Base-by-base conservation (phyloP, 2,888 invertebrate genomes). In the Pollenia amentaria region DNA sequence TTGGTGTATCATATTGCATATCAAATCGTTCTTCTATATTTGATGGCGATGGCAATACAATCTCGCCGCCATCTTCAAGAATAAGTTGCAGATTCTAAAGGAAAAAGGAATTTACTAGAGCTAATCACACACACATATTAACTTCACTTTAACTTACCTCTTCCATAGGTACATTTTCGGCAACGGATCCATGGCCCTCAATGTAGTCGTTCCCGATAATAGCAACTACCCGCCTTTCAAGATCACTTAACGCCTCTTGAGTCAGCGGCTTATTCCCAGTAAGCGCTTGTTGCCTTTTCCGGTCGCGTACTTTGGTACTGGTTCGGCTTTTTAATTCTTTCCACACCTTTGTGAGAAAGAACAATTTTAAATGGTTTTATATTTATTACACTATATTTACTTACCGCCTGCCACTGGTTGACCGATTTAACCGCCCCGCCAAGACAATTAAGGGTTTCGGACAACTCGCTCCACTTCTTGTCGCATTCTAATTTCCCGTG, bases 351-450 rank as follows among this genome's bases (percentile, higher is more conserved):
- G 44, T 44, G 44, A 44, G 10, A 11, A 18, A 16, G 44, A 64
- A 64, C 9, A 64, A 64, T 64, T 64, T 64, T 64, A 42, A 4
- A 64, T 64, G 18, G 0, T 42, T 42, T 14, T 29, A 44, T 64
- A 64, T 42, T 64, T 64, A 64, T 42, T 64, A 2, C 44, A 42
- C 4, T 29, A n/a, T 60, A 40, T 38, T 62, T 62, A 62, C 38
- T 62, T 62, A 62, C 60, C 40, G 60, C 12, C 42, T 64, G 64
- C 18, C 64, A 64, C 64, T 64, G 64, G 44, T 64, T 62, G 60
- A 40, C 60, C 14, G 40, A 4, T 62, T 62, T 62, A 62, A 21
- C 12, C 21, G 60, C 60, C 18, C 40, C 40, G 14, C 60, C 60
- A 62, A 62, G 40, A 62, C 40, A 40, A 62, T 62, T 62, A n/a